Evolutionary conservation across 2,797 vertebrate species (phyloP).

Genomic region (Vipera latastei): DNA sequence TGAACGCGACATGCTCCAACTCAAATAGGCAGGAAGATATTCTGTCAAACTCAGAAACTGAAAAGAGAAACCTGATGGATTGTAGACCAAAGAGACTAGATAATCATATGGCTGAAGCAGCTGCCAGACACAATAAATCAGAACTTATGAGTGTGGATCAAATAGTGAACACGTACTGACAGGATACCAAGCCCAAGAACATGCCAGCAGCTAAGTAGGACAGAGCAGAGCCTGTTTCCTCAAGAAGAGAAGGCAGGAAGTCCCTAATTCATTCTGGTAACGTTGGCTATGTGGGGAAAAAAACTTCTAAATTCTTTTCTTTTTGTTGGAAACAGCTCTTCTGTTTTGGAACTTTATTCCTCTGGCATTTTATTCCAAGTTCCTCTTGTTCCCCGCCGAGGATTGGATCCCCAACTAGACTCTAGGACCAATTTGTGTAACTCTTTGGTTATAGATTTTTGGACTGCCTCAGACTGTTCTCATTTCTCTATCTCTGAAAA

Average conservation of each 20-base stretch:
- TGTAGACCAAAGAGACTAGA: background rate
- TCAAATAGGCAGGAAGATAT: background rate
- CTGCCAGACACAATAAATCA: background rate
- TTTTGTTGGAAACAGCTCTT: background rate
- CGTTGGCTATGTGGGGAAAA: background rate
- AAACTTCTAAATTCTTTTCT: background rate
- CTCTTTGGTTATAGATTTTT: background rate
- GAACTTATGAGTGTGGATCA: background rate
- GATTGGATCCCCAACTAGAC: background rate
- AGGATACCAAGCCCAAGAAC: background rate
- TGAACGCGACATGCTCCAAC: background rate
- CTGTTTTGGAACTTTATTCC: background rate
- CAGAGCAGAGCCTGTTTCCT: background rate
- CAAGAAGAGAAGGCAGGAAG: background rate
- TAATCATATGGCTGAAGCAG: background rate
- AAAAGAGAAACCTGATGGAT: background rate
- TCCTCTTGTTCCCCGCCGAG: background rate
- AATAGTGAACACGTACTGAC: background rate
- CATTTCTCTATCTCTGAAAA: background rate
- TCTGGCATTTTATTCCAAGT: background rate
- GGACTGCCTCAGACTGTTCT: background rate
- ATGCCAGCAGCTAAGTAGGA: background rate
- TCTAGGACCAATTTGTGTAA: background rate
- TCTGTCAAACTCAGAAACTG: background rate
- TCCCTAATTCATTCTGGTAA: background rate